Evolutionary conservation across 2,113 vertebrate species (phyloP).

Genomic region (Holacanthus passer): DNA sequence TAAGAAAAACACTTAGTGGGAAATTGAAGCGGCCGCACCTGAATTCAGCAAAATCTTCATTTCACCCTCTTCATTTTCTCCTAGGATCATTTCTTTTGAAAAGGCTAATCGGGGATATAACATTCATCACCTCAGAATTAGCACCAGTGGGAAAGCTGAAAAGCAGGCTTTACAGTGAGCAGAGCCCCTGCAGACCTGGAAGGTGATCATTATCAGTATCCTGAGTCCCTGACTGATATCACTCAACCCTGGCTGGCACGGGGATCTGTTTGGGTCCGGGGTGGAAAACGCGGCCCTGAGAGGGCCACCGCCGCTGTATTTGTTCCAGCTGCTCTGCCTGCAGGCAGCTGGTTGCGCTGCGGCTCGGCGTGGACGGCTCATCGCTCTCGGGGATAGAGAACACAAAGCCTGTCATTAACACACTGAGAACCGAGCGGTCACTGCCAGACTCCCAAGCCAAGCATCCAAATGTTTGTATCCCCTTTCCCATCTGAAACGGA

Average conservation of each 20-base stretch:
- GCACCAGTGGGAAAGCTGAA: slow-evolving; percentile 49
- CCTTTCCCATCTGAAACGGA: slow-evolving; percentile 67
- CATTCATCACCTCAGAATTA: slow-evolving; percentile 87
- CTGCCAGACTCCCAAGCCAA: slow-evolving; percentile 60
- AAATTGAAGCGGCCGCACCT: slow-evolving; percentile 24
- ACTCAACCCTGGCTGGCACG: slow-evolving; percentile 77
- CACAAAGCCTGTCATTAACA: slow-evolving; percentile 44
- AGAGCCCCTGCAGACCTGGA: slow-evolving; percentile 76
- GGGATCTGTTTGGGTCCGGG: slow-evolving; percentile 33
- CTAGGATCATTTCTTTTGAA: slow-evolving; percentile 65
- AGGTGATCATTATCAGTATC: slow-evolving; percentile 73
- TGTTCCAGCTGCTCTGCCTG: slow-evolving; percentile 81
- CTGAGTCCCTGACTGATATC: slow-evolving; percentile 87
- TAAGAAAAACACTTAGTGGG: slow-evolving; percentile 48
- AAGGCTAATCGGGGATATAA: slow-evolving; percentile 85
- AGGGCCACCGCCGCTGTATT: slow-evolving; percentile 66
- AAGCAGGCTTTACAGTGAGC: slow-evolving; percentile 28
- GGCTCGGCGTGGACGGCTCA: slow-evolving; percentile 53
- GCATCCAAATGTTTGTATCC: slow-evolving; percentile 71
- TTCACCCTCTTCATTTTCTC: slow-evolving; percentile 62
- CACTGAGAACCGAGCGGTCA: slow-evolving; percentile 1
- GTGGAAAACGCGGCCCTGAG: slow-evolving; percentile 69
- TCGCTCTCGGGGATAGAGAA: slow-evolving; percentile 18
- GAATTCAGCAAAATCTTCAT: slow-evolving; percentile 28
- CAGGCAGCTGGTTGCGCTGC: slow-evolving; percentile 75